Conservation (phyloP, 2,888 invertebrate genomes). For the Amaurobius ferox region DNA sequence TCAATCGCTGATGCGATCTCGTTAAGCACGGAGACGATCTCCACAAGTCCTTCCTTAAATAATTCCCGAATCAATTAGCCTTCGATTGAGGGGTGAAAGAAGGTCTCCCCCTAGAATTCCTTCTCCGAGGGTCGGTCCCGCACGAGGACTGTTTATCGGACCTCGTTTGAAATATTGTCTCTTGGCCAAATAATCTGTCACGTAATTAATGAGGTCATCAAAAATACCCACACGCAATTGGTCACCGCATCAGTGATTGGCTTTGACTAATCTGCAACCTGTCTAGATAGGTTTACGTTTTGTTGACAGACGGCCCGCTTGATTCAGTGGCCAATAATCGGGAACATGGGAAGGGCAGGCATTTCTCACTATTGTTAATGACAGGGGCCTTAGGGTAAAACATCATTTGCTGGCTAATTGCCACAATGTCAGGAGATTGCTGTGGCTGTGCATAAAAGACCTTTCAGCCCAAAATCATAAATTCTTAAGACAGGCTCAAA, state of each 20-base stretch:
- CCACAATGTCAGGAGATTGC: constrained; percentile 47
- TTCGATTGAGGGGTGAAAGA: constrained; percentile 23
- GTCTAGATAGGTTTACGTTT: constrained; percentile 27
- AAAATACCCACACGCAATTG: constrained; percentile 66
- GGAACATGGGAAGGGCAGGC: constrained; percentile 66
- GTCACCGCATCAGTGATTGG: constrained; percentile 21
- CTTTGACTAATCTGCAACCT: constrained; percentile 63
- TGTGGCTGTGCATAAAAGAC: constrained; percentile 37
- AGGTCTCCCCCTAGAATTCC: constrained; percentile 32
- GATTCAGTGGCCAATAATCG: constrained; percentile 69
- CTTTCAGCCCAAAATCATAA: constrained; percentile 65
- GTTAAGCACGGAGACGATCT: constrained; percentile 39
- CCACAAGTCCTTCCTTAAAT: constrained; percentile 39
- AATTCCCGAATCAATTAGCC: constrained; percentile 58
- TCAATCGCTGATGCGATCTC: constrained; percentile 30
- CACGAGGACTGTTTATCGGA: constrained; percentile 1
- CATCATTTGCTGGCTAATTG: constrained; percentile 70
- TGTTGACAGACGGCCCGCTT: constrained; percentile 52
- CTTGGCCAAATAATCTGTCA: constrained; percentile 55
- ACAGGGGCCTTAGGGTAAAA: constrained; percentile 45
- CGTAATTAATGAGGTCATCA: constrained; percentile 69
- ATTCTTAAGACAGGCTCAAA: constrained; percentile 61
- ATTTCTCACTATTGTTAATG: constrained; percentile 67
- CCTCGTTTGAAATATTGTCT: constrained; percentile 59
- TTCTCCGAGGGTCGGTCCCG: constrained; percentile 12